Evolutionary conservation across 2,888 invertebrate species (phyloP), one percentile per base, ranked within the genome.

Genomic region (Pyrgus malvae): DNA sequence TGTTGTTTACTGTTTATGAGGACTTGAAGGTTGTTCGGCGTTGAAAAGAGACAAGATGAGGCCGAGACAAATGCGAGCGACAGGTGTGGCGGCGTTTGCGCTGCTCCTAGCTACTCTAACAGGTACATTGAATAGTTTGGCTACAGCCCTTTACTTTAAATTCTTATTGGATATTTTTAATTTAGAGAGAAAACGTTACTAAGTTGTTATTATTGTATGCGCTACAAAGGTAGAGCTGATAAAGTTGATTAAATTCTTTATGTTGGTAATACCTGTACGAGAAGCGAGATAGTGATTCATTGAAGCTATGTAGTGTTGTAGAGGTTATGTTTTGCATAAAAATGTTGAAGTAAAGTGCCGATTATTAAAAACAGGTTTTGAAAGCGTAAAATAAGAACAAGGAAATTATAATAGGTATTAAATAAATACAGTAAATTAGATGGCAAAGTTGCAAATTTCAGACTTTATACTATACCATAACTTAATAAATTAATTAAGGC

Each of bases 11-110:
- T 72, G 80, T 82, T 72, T 78, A 74, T 71, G 70, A 76, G 78
- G 75, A 78, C 81, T 41, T 48, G 35, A 54, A 54, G 48, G 76
- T 76, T 69, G 69, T 73, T 74, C 72, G 69, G 78, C 71, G 87
- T 82, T 76, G 68, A 81, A 89, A 76, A 86, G 87, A 83, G 89
- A 89, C 86, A 85, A 83, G 64, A 90, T 88, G 89, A 81, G 72
- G 79, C 75, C 75, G 67, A 72, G 74, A 59, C 80, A 78, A 64
- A 77, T 68, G 67, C 74, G 85, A 78, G 81, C 78, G 87, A 88
- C 89, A 89, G 89, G 90, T 90, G 90, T 82, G 85, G 86, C 72
- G 76, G 80, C 78, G 70, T 70, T 87, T 67, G 85, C 80, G 73
- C 75, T 88, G 66, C 72, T 89, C 71, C 79, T 88, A 75, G 83